Evolutionary conservation across 2,888 invertebrate genomes (phyloP), one percentile per base, ranked within the genome.

Genomic region (Parnassius mnemosyne): DNA sequence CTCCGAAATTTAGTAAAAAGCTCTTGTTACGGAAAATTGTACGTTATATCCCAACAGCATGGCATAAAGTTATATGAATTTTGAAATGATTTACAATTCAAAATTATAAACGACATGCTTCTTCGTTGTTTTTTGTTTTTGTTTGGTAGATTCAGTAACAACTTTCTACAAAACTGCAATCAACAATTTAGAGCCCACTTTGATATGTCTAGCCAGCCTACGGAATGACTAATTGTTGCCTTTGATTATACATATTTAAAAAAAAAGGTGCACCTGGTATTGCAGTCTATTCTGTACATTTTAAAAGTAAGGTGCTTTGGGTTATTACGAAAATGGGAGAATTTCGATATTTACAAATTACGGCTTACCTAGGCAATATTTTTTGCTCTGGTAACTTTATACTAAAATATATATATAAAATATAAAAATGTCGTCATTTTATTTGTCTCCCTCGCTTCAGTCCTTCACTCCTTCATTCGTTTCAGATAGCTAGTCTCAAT

Each of bases 111-210:
- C 34, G 34, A 74, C 69, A 71, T 66, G 74, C 46, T 12, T 80
- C 79, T 82, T 79, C 72, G 61, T 68, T 68, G 65, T 70, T 71
- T 71, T 71, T 67, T 62, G 68, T 71, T 71, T 71, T 67, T 62
- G 68, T 42, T 52, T 41, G 42, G 16, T 46, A 41, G 42, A 25
- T 11, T 56, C 11, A 41, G 50, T 60, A 60, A 53, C 44, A 74
- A 74, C 76, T 80, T 79, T 80, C 74, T 76, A 72, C 71, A 65
- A 52, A 46, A 42, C 7, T 63, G 63, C 68, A 61, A 66, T 61
- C 55, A 16, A 58, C 42, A 63, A 62, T 58, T 63, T 56, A 13
- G 13, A 53, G 53, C 57, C 53, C 11, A 43, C 7, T 12, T 20
- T 11, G 50, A 13, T n/a, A 50, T 9, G 10, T 12, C 51, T 61